phyloP scores from a whole-genome alignment of 1,140 invertebrate genomes.

The Drosophila serrata region DNA sequence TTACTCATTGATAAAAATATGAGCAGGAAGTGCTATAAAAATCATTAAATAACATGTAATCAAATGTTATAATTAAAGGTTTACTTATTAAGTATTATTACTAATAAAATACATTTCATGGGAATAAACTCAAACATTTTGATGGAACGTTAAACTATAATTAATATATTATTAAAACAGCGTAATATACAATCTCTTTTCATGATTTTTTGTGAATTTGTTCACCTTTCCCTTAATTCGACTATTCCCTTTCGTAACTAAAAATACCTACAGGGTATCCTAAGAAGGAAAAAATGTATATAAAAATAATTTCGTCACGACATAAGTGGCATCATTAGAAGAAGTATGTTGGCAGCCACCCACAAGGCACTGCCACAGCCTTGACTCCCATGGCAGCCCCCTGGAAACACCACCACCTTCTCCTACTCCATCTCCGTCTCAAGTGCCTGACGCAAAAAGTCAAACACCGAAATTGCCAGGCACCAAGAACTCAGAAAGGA shows the following conservation, averaged over 20 bases:
- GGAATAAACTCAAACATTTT: not conserved
- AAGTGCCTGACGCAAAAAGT: slow-evolving; percentile 78
- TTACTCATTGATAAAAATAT: not conserved
- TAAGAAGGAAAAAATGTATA: slow-evolving; percentile 53
- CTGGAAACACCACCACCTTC: not conserved
- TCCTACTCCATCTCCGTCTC: slow-evolving; percentile 47
- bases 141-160: not conserved
- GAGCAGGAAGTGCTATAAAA: not conserved
- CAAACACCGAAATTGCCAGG: slow-evolving; percentile 77
- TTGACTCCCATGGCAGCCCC: slow-evolving; percentile 23
- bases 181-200: too few species aligned
- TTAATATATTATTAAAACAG: too few species aligned
- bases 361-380: slow-evolving; percentile 9
- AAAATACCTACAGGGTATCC: slow-evolving; percentile 45
- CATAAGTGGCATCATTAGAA: slow-evolving; percentile 83
- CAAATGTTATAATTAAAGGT: too few species aligned
- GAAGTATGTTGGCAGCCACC: slow-evolving; percentile 67
- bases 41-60: too few species aligned
- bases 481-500: slow-evolving; percentile 45
- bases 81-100: too few species aligned
- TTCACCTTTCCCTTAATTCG: not conserved
- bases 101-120: too few species aligned
- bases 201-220: too few species aligned
- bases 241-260: not conserved
- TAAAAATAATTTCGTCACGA: slow-evolving; percentile 83